Evolutionary conservation across 2,888 invertebrate genomes (phyloP).

Genomic region (Temnothorax rugatulus): DNA sequence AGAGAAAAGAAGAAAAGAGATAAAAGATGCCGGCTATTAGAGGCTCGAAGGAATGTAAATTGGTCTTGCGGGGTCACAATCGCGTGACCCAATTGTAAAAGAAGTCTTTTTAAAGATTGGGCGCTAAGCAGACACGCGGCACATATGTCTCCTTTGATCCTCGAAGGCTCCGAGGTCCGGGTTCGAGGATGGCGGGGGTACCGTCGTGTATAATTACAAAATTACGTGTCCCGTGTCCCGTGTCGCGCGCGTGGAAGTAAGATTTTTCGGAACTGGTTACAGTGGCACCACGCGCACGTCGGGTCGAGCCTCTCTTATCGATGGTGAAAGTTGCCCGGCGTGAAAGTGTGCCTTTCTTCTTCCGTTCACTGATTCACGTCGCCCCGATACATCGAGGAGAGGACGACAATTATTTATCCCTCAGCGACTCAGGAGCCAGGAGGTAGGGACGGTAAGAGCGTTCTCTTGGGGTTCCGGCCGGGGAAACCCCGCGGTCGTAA

Average conservation of each 20-base stretch:
- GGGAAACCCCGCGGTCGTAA: constrained; percentile 52
- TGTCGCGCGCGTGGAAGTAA: constrained; percentile 65
- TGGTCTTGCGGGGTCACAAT: neutral
- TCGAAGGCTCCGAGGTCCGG: neutral
- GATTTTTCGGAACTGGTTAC: constrained; percentile 79
- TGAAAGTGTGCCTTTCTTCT: constrained; percentile 86
- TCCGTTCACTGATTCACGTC: constrained; percentile 84
- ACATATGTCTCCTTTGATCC: neutral
- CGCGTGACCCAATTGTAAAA: constrained; percentile 17
- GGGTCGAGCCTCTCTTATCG: constrained; percentile 79
- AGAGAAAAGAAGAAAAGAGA: neutral
- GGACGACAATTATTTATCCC: constrained; percentile 41
- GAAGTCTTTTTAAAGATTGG: neutral
- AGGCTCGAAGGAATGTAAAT: neutral
- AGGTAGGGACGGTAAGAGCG: constrained; percentile 5
- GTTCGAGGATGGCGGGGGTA: neutral
- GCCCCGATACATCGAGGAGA: constrained; percentile 72
- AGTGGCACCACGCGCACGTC: constrained; percentile 51
- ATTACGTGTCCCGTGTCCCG: constrained; percentile 50
- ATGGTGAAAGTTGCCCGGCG: constrained; percentile 85
- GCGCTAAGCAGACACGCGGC: neutral
- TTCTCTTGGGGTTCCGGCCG: neutral
- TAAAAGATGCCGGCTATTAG: neutral
- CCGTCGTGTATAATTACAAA: constrained; percentile 48
- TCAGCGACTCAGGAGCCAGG: neutral